Conservation (phyloP, 2,797 vertebrate species). For the Silurus lanzhouensis region DNA sequence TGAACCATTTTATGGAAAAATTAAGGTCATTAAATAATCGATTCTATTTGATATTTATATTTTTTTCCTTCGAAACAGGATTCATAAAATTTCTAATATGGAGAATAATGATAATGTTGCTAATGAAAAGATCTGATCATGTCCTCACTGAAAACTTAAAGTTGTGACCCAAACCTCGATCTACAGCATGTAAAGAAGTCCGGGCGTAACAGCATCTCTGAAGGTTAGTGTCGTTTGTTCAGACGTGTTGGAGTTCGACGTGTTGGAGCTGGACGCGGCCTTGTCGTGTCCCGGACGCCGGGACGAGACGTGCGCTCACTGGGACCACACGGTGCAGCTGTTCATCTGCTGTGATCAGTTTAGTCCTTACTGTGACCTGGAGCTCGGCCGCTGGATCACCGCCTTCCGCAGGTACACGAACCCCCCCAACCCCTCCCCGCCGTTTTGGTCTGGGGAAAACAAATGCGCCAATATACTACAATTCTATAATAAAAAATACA, state of each 20-base stretch:
- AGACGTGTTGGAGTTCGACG: slow-evolving; percentile 64
- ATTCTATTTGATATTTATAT: neutral
- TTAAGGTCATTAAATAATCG: neutral
- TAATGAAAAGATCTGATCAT: neutral
- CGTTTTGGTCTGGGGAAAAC: too few species aligned
- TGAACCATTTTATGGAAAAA: neutral
- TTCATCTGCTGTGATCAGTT: slow-evolving; percentile 71
- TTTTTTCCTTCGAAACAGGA: neutral
- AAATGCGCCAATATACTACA: too few species aligned
- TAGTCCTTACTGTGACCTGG: slow-evolving; percentile 68
- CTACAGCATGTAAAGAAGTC: too few species aligned
- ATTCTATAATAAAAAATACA: too few species aligned
- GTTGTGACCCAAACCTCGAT: neutral
- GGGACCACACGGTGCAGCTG: slow-evolving; percentile 82
- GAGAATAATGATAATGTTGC: neutral
- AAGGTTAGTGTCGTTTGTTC: neutral
- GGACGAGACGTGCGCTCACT: slow-evolving; percentile 74
- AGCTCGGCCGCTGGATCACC: slow-evolving; percentile 81
- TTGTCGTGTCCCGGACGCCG: slow-evolving; percentile 74
- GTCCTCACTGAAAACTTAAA: neutral
- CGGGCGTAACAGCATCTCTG: neutral
- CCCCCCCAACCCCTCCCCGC: neutral
- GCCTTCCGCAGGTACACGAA: slow-evolving; percentile 75
- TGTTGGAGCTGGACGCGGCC: slow-evolving; percentile 73
- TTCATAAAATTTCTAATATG: neutral